These are phyloP conservation scores for Scomberomorus guttatus DNA, from an alignment of 2,797 vertebrate genomes.

Conservation along the genomic window DNA sequence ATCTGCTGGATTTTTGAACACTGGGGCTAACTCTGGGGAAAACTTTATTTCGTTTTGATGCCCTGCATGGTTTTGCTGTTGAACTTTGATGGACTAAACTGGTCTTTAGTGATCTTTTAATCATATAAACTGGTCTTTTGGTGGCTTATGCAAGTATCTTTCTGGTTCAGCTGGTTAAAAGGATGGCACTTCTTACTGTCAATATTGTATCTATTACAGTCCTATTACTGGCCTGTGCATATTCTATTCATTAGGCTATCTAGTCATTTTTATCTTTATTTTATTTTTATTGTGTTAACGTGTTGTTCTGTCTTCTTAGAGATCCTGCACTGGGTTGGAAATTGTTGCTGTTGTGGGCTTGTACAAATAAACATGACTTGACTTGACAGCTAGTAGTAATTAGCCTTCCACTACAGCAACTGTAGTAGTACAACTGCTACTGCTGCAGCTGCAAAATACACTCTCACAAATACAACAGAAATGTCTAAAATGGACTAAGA, in stretches of 20 bases:
- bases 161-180: not conserved
- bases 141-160: too few species aligned
- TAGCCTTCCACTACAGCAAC: not conserved
- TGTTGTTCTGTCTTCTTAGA: not conserved
- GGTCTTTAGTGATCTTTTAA: not conserved
- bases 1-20: not conserved
- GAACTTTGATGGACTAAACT: not conserved
- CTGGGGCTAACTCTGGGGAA: not conserved
- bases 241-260: too few species aligned
- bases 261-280: too few species aligned
- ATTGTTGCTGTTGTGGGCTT: not conserved
- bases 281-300: too few species aligned
- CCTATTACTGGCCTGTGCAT: too few species aligned
- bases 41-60: not conserved
- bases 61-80: not conserved
- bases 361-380: not conserved
- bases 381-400: not conserved
- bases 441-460: too few species aligned
- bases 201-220: not conserved
- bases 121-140: not conserved
- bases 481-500: not conserved
- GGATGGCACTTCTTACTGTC: not conserved
- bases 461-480: constrained; percentile 5
- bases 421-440: not conserved
- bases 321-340: not conserved